phyloP scores from a whole-genome alignment of 2,113 vertebrate genomes.

The Siniperca chuatsi region DNA sequence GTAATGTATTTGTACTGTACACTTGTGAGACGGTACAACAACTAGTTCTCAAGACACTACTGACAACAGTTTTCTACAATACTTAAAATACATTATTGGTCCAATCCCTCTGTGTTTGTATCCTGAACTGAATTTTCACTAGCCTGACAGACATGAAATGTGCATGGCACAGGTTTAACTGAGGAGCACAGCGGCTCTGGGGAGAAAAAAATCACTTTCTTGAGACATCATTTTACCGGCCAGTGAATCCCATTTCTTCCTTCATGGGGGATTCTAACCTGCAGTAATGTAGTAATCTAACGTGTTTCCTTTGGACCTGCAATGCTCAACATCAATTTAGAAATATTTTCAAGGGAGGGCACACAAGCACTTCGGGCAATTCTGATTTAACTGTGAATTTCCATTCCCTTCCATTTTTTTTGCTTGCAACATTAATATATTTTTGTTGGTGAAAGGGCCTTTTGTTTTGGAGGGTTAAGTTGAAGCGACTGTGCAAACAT shows the following conservation, averaged over 20 bases:
- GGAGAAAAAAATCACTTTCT: constrained; percentile 47
- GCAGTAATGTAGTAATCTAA: constrained; percentile 63
- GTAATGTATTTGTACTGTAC: constrained; percentile 17
- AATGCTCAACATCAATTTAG: constrained; percentile 55
- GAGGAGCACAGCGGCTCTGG: constrained; percentile 14
- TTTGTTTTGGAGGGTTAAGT: constrained; percentile 38
- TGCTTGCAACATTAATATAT: constrained; percentile 37
- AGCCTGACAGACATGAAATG: constrained; percentile 60
- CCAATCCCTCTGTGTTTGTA: constrained; percentile 49
- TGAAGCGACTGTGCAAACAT: constrained; percentile 13
- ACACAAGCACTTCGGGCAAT: constrained; percentile 21
- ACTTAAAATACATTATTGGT: constrained; percentile 50
- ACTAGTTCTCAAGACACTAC: constrained; percentile 1
- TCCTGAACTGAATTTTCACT: constrained; percentile 49
- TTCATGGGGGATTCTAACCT: constrained; percentile 44
- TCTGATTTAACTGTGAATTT: constrained; percentile 41
- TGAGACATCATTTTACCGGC: constrained; percentile 68
- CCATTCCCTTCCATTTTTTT: neutral
- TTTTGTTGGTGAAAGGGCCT: constrained; percentile 21
- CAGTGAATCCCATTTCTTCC: constrained; percentile 67
- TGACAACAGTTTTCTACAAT: constrained; percentile 12
- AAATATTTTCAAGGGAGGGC: constrained; percentile 50
- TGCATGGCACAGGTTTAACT: constrained; percentile 51
- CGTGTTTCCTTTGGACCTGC: constrained; percentile 53
- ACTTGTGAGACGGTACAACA: constrained; percentile 16